These are phyloP conservation scores for Megathymus violae DNA, from an alignment of 1,140 invertebrate species.

Conservation along the genomic window DNA sequence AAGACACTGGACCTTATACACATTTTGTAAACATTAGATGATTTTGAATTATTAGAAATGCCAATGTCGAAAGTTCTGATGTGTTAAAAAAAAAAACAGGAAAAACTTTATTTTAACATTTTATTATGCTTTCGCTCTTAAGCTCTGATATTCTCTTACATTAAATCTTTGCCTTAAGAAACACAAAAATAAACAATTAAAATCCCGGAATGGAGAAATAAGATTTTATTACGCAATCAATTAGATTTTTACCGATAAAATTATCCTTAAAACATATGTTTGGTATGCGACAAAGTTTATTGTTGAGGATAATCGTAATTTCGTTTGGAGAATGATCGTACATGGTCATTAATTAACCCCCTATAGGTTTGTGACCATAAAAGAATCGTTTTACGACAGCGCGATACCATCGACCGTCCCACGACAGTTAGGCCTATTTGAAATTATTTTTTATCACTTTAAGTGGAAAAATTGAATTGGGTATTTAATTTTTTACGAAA, in stretches of 20 bases:
- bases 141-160: too few relatives aligned
- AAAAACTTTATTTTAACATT: too few relatives aligned
- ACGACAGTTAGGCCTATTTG: slow-evolving; percentile 48
- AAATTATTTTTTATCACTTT: slow-evolving; percentile 29
- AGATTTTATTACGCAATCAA: slow-evolving; percentile 51
- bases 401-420: slow-evolving; percentile 43
- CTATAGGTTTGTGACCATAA: slow-evolving; percentile 50
- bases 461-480: slow-evolving; percentile 16
- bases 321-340: slow-evolving; percentile 51
- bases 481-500: too few relatives aligned
- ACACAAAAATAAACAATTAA: slow-evolving; percentile 4
- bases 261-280: slow-evolving; percentile 66
- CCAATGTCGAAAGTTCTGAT: too few relatives aligned
- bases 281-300: slow-evolving; percentile 55
- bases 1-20: too few relatives aligned
- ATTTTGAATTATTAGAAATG: too few relatives aligned
- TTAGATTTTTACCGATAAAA: slow-evolving; percentile 49
- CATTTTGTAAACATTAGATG: too few relatives aligned
- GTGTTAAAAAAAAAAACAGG: too few relatives aligned
- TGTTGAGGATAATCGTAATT: slow-evolving; percentile 50
- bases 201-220: slow-evolving; percentile 25
- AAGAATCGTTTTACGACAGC: slow-evolving; percentile 53
- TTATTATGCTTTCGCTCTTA: too few relatives aligned
- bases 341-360: slow-evolving; percentile 70
- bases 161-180: not conserved